Percentiles rank a stretch among this genome's conserved stretches.
Evolutionary conservation across 2,888 invertebrate species (phyloP).

Genomic region (Apamea epomidion): DNA sequence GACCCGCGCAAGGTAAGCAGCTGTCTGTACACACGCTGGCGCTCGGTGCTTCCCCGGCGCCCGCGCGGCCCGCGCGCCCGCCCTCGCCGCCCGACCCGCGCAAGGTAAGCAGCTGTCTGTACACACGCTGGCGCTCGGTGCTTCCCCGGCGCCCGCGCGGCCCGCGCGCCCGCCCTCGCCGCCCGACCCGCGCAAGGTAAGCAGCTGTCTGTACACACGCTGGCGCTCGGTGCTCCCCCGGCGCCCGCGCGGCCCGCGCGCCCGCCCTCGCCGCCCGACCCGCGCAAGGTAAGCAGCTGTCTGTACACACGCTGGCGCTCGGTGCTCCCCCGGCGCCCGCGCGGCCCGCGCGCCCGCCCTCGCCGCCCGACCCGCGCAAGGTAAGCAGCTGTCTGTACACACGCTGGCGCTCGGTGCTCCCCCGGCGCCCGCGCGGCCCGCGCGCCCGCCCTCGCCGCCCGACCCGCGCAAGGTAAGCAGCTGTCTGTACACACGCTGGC

Average conservation of each 20-base stretch:
- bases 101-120: no score
- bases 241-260: conserved; percentile 67
- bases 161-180: conserved; percentile 76
- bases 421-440: conserved; percentile 45
- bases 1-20: conserved; percentile 79
- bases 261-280: conserved; percentile 78
- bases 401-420: no score
- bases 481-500: no score
- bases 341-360: conserved; percentile 72
- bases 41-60: no score
- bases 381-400: no score
- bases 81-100: conserved; percentile 81
- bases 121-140: no score
- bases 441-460: conserved; percentile 78
- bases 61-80: conserved; percentile 65
- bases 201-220: no score
- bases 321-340: no score
- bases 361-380: conserved; percentile 81
- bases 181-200: conserved; percentile 80
- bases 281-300: conserved; percentile 77
- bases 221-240: no score
- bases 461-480: conserved; percentile 77
- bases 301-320: no score
- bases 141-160: no score
- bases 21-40: no score